These are phyloP conservation scores for Perizoma affinitatum DNA, from an alignment of 2,888 invertebrate species.

Conservation along the genomic window DNA sequence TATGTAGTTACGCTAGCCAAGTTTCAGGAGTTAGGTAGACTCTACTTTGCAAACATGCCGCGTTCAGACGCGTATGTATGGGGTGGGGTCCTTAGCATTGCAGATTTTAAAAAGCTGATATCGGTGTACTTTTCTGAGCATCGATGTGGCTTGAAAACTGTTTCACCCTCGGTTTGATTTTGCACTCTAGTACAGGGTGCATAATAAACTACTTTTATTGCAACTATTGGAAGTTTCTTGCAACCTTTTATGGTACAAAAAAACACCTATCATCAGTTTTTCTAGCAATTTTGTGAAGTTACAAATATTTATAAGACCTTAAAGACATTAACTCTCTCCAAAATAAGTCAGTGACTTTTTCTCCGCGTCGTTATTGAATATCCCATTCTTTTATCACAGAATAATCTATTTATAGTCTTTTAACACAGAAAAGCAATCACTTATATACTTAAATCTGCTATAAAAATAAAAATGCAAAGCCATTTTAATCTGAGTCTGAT, in stretches of 20 bases:
- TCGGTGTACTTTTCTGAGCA: not conserved
- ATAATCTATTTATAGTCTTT: no score
- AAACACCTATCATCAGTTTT: no score
- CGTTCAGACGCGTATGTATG: not conserved
- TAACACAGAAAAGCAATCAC: slow-evolving; percentile 12
- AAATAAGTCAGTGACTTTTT: no score
- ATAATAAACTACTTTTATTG: no score
- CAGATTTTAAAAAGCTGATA: slow-evolving; percentile 1
- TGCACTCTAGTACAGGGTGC: no score
- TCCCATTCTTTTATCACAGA: no score
- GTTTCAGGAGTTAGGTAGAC: slow-evolving; percentile 13
- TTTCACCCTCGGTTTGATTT: not conserved
- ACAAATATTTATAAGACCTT: no score
- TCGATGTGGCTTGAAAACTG: not conserved
- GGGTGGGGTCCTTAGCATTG: slow-evolving; percentile 7
- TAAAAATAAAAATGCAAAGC: slow-evolving; percentile 38
- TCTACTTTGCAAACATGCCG: not conserved
- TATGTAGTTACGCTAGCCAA: slow-evolving; percentile 21
- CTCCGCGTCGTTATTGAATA: no score
- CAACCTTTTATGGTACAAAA: no score
- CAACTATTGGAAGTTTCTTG: no score
- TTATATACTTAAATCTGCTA: slow-evolving; percentile 14
- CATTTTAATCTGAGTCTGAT: slow-evolving; percentile 58
- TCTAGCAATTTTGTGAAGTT: no score
- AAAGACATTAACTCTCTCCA: no score